Evolutionary conservation across 2,888 invertebrate species (phyloP).

Genomic region (Ypsolopha sequella): DNA sequence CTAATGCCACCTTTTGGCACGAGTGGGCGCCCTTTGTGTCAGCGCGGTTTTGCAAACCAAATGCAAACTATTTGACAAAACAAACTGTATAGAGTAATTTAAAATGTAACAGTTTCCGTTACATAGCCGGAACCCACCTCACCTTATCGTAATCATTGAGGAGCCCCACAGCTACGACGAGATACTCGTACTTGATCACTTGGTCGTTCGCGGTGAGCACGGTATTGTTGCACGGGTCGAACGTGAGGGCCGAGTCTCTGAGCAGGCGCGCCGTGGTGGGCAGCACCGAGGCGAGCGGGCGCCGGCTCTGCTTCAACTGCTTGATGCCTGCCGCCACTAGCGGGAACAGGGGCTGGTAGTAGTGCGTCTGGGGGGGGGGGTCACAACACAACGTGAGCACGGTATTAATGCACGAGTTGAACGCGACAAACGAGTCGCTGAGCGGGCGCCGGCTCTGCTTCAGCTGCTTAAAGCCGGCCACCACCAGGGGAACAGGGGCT

Average conservation of each 20-base stretch:
- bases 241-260: constrained; percentile 76
- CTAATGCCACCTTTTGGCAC: too few relatives aligned
- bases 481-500: too few relatives aligned
- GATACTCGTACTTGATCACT: constrained; percentile 81
- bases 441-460: too few relatives aligned
- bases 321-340: constrained; percentile 91
- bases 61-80: too few relatives aligned
- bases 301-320: constrained; percentile 72
- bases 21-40: too few relatives aligned
- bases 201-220: constrained; percentile 78
- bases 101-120: too few relatives aligned
- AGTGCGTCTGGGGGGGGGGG: constrained; percentile 74
- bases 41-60: too few relatives aligned
- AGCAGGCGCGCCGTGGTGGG: constrained; percentile 51
- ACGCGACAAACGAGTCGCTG: too few relatives aligned
- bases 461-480: too few relatives aligned
- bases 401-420: too few relatives aligned
- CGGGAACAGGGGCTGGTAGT: constrained; percentile 95
- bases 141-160: constrained; percentile 86
- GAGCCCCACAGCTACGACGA: constrained; percentile 88
- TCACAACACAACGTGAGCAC: too few relatives aligned
- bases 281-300: constrained; percentile 75
- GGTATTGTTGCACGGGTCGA: constrained; percentile 80
- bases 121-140: constrained; percentile 60
- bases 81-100: too few relatives aligned